A percentile compares a stretch with the other conserved stretches of the same genome.
These are phyloP conservation scores for Oryzaephilus surinamensis DNA, from an alignment of 1,140 invertebrate genomes.

Conservation along the genomic window DNA sequence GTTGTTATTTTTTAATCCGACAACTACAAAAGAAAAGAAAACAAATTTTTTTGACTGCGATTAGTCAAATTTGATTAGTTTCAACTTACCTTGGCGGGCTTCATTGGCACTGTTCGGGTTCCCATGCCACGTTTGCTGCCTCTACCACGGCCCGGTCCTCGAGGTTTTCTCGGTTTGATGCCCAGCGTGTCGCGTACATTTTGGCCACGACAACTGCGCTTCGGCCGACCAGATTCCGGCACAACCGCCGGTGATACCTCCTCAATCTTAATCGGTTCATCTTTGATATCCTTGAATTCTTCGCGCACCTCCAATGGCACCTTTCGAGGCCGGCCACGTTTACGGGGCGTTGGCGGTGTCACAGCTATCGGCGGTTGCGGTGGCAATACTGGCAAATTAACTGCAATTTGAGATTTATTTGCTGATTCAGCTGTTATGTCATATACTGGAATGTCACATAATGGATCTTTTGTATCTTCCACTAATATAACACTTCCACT, in stretches of 20 bases:
- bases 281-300: conserved; percentile 24
- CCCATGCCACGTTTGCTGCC: conserved; percentile 24
- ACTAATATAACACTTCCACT: conserved; percentile 13
- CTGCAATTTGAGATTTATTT: not conserved
- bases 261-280: conserved; percentile 11
- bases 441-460: conserved; percentile 13
- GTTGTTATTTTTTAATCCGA: conserved; percentile 13
- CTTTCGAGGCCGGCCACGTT: conserved; percentile 20
- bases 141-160: conserved; percentile 20
- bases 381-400: not conserved
- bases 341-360: conserved; percentile 12
- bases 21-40: conserved; percentile 15
- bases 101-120: conserved; percentile 5
- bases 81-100: conserved; percentile 5
- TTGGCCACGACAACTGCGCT: conserved; percentile 31
- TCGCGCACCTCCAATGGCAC: conserved; percentile 26
- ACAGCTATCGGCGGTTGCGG: not conserved
- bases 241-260: conserved; percentile 5
- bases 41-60: too few relatives aligned
- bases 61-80: too few relatives aligned
- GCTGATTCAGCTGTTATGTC: conserved; percentile 12
- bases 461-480: conserved; percentile 14
- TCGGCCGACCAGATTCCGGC: conserved; percentile 24
- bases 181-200: conserved; percentile 28
- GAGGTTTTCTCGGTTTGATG: conserved; percentile 30